Evolutionary conservation across 2,888 invertebrate genomes (phyloP), one percentile per base, ranked within the genome.

Genomic region (Lypha dubia): DNA sequence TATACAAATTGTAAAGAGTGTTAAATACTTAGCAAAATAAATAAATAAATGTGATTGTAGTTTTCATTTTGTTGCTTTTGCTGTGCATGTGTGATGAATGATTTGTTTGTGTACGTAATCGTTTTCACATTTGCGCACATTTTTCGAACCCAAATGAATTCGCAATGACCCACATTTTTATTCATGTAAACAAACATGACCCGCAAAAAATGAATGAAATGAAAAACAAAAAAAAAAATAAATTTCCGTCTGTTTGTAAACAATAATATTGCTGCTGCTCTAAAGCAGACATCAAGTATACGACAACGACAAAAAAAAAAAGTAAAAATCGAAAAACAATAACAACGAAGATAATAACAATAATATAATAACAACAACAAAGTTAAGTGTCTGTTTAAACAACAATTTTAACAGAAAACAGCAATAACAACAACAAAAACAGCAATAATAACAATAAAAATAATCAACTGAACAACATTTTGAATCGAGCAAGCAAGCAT

Each of bases 151-250:
- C 89, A 77, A 58, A 71, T 83, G 70, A 88, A 88, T 88, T 90
- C 88, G 87, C 89, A 90, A 90, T 90, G 90, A 90, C 90, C 90
- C 87, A 90, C 83, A 89, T 90, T 90, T 90, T 89, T 87, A 28
- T 73, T 89, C 88, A 89, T 90, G 90, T 90, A 90, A 90, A 90
- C 90, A 90, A 90, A 90, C 89, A 90, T 90, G 90, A 90, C 90
- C 90, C 90, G 90, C n/a, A n/a, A 88, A 90, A 89, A 44, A 56
- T 88, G 82, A 74, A 87, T 87, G 89, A 88, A 87, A 89, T 89
- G 88, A 89, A 88, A 89, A 90, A 6, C 90, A 89, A 70, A 56
- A 22, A 67, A 17, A 87, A 89, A 89, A 88, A 89, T 28, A 46
- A n/a, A 44, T 9, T 77, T 32, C 79, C 58, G 89, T 87, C 84